Conservation (phyloP, 37 sponge, comb jelly and placozoan species). For the Hormiphora californensis region DNA sequence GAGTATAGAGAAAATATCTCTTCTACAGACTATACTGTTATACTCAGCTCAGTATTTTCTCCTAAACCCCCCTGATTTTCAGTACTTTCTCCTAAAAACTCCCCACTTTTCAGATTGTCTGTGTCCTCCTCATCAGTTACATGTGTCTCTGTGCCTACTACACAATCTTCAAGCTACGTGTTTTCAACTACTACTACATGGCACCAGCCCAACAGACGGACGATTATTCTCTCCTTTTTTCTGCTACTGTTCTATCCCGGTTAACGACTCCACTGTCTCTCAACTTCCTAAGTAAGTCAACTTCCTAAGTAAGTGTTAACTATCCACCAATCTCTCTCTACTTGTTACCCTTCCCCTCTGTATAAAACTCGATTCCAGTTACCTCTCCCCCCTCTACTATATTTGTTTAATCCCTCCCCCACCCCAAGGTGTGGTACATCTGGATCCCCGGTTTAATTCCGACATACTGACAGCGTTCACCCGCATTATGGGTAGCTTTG, state of each 20-base stretch:
- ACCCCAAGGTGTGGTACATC: conserved; percentile 71
- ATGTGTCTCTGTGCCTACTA: conserved; percentile 89
- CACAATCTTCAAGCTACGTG: conserved; percentile 83
- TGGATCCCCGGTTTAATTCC: conserved; percentile 47
- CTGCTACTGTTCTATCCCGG: conserved; percentile 71
- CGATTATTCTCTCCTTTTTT: conserved; percentile 88
- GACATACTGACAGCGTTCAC: conserved; percentile 30
- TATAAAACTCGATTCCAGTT: too few species aligned
- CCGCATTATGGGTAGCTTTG: conserved; percentile 40
- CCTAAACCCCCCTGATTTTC: too few species aligned
- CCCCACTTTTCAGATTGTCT: conserved; percentile 59
- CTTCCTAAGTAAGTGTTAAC: too few species aligned
- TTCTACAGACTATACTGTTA: too few species aligned
- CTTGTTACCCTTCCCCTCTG: too few species aligned
- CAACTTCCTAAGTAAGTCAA: conserved; percentile 85
- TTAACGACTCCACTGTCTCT: conserved; percentile 90
- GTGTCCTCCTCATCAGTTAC: conserved; percentile 75
- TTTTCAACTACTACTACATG: conserved; percentile 94
- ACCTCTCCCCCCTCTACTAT: too few species aligned
- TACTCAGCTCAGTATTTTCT: too few species aligned
- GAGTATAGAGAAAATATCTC: too few species aligned
- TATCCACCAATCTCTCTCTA: too few species aligned
- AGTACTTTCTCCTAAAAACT: neutral
- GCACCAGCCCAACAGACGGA: conserved; percentile 84
- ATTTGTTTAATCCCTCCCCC: too few species aligned